These are phyloP conservation scores for Psilopogon haemacephalus DNA, from an alignment of 2,113 vertebrate species.

Conservation along the genomic window DNA sequence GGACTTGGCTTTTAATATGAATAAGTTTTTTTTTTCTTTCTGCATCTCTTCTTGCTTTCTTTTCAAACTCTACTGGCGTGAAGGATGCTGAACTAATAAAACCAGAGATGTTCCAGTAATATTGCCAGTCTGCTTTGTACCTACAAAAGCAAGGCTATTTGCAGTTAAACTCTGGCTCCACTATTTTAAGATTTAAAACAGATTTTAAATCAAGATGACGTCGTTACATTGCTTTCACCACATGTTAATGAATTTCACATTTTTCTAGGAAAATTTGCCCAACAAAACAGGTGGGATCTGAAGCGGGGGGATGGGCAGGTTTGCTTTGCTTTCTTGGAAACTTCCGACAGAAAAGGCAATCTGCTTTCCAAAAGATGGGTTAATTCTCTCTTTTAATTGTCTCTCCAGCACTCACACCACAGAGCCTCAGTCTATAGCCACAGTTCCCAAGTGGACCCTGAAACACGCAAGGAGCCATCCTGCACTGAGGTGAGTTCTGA, in stretches of 20 bases:
- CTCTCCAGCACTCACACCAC: neutral
- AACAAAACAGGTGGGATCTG: slow-evolving; percentile 52
- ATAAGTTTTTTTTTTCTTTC: neutral
- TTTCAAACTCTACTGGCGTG: neutral
- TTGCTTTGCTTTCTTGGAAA: slow-evolving; percentile 25
- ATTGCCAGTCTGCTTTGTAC: neutral
- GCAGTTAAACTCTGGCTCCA: slow-evolving; percentile 7
- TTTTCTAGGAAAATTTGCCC: slow-evolving; percentile 21
- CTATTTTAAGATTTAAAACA: slow-evolving; percentile 56
- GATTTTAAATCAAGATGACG: slow-evolving; percentile 60
- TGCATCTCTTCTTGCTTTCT: neutral
- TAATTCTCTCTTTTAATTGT: neutral
- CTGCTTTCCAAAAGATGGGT: neutral
- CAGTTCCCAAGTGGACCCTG: neutral
- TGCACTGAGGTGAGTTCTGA: neutral
- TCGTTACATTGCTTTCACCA: slow-evolving; percentile 45
- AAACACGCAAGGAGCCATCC: neutral
- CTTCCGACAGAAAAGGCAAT: slow-evolving; percentile 1
- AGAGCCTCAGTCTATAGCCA: rapidly evolving
- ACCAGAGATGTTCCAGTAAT: neutral
- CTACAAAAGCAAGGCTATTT: slow-evolving; percentile 18
- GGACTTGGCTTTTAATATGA: neutral
- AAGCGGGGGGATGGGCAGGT: neutral
- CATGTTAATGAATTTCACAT: slow-evolving; percentile 64
- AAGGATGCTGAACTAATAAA: neutral